Base-by-base conservation (phyloP, 2,888 invertebrate species). In the Nemurella pictetii region DNA sequence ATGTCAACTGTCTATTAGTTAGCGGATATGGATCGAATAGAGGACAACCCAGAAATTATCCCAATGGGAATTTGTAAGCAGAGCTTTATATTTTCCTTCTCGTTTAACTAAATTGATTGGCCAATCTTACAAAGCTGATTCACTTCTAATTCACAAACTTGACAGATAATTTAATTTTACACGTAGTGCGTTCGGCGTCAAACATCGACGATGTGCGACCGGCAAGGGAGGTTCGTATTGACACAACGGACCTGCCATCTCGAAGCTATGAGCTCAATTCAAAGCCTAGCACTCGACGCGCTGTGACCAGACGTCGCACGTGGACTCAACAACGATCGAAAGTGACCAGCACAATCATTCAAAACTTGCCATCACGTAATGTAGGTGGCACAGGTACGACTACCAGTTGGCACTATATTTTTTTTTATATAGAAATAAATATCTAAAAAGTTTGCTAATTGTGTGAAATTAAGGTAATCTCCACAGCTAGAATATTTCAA, bases 1-100 rank as follows among this genome's bases (percentile, higher is more conserved):
- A n/a, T n/a, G n/a, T n/a, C n/a, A n/a, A n/a, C n/a, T 2, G 12
- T 55, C 1, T 55, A 55, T 12, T 20, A 55, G 1, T 12, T 20
- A 55, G 15, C 9, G 1, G 20, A 12, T 20, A 55, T 55, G 55
- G 55, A 55, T 55, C 55, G 55, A 7, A 2, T 20, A 20, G 55
- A 78, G n/a, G 78, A 78, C 5, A 29, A 28, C 78, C 78, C n/a
- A 27, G 82, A 82, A 82, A 72, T 12, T 55, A 55, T 82, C 9
- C 73, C 82, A 12, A 25, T 82, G 82, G 82, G 55, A n/a, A 82
- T 82, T 72, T 82, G 82, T 82, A 82, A 82, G 82, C 20, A 4
- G 3, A 27, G 15, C 26, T 12, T 2, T 29, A 26, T 25, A 28
- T 78, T 78, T 15, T 7, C 7, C 7, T 28, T 15, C 78, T 80